These are phyloP conservation scores for Perca flavescens DNA, from an alignment of 2,113 vertebrate genomes.

Conservation along the genomic window DNA sequence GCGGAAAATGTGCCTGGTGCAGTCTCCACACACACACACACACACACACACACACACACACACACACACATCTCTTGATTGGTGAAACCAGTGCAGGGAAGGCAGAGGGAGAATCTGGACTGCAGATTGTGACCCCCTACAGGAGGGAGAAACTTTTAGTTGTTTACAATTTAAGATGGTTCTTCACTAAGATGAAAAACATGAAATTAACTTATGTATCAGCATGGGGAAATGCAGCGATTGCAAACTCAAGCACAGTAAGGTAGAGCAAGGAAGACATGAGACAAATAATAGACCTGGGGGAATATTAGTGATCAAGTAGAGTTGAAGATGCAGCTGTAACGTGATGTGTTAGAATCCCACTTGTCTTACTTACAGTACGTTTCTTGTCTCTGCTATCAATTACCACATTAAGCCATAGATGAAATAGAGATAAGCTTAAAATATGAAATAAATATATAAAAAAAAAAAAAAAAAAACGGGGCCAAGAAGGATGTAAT, in stretches of 20 bases:
- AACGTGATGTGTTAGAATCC: no score
- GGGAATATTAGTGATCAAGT: background rate
- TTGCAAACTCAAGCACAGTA: no score
- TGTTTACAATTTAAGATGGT: background rate
- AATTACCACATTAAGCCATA: background rate
- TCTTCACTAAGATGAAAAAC: slow-evolving; percentile 4
- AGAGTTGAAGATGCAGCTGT: background rate
- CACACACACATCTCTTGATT: background rate
- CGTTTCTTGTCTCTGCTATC: background rate
- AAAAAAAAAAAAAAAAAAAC: background rate
- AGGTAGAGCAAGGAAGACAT: background rate
- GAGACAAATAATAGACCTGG: background rate
- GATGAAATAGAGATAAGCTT: background rate
- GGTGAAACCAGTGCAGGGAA: background rate
- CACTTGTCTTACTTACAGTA: no score
- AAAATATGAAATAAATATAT: background rate
- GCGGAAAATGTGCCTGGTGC: slow-evolving; percentile 8
- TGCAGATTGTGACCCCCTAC: slow-evolving; percentile 23
- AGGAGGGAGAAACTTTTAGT: background rate
- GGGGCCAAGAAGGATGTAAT: background rate
- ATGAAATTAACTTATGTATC: background rate
- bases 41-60: slow-evolving; percentile 13
- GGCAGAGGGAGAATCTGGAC: slow-evolving; percentile 11
- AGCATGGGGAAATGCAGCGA: background rate
- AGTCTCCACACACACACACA: background rate